These are phyloP conservation scores for Oryzias melastigma DNA, from an alignment of 2,113 vertebrate species.

Conservation along the genomic window DNA sequence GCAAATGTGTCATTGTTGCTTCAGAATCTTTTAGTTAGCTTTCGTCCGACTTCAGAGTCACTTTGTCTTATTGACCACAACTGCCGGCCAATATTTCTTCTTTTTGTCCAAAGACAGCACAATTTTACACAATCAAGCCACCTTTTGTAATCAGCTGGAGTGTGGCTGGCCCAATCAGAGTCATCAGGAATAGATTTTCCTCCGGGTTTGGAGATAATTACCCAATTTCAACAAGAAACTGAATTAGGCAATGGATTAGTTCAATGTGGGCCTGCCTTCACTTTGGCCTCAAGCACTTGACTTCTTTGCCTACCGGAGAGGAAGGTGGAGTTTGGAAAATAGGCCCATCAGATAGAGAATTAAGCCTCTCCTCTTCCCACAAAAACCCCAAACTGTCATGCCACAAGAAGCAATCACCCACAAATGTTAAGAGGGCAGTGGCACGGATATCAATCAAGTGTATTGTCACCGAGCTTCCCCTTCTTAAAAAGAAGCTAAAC, in stretches of 20 bases:
- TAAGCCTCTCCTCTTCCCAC: constrained; percentile 23
- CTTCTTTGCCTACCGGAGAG: constrained; percentile 36
- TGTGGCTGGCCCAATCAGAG: constrained; percentile 66
- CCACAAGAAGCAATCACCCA: constrained; percentile 42
- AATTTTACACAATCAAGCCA: constrained; percentile 46
- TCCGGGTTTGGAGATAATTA: constrained; percentile 61
- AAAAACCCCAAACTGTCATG: constrained; percentile 16
- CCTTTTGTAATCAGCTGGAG: constrained; percentile 65
- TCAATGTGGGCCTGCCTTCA: constrained; percentile 33
- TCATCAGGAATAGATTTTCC: constrained; percentile 57
- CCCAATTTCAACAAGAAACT: constrained; percentile 55
- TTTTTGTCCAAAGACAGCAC: neutral
- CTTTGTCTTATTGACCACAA: too few species aligned
- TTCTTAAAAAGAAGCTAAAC: constrained; percentile 58
- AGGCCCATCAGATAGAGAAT: constrained; percentile 20
- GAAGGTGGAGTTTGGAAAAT: constrained; percentile 21
- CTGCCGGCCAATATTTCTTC: neutral
- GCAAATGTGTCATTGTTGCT: too few species aligned
- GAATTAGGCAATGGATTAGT: constrained; percentile 65
- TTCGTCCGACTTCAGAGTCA: too few species aligned
- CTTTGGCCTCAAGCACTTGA: constrained; percentile 44
- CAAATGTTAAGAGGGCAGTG: constrained; percentile 50
- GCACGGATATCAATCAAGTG: constrained; percentile 65
- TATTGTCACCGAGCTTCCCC: constrained; percentile 56
- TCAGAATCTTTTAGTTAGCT: too few species aligned